Base-by-base conservation (phyloP, 2,797 vertebrate species). In the Crenichthys baileyi region DNA sequence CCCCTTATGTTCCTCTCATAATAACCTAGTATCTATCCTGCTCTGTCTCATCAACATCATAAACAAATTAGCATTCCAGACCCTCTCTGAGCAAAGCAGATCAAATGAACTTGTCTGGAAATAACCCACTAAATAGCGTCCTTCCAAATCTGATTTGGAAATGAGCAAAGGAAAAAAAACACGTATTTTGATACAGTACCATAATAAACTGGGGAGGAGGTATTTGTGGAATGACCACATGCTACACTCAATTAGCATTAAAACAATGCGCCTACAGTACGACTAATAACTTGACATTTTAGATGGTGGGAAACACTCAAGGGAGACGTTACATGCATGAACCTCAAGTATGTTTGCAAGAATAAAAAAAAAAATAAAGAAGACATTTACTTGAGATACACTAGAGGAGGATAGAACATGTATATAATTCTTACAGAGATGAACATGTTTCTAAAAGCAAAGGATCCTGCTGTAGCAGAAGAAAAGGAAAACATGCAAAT, bases 201-300 rank as follows among this genome's bases (percentile, higher is more conserved):
- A 83, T 83, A 86, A 89, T 86, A 85, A 85, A 83, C 67, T 75
- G 26, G 61, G 75, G 76, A 85, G 83, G 79, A 86, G 79, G 89
- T 80, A 92, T 94, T 87, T 77, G 53, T 76, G 90, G 91, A 90
- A 88, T 91, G 93, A 93, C 84, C 86, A 80, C 88, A 92, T 75
- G 88, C 87, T 91, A 73, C 72, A 90, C 83, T 90, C 87, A 90
- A 92, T 94, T 93, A 93, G 80, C 88, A 91, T 90, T 83, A 90
- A 94, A 92, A 95, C 91, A 95, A 94, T 87, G 89, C 79, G 80
- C 85, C 85, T 83, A 90, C 87, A 94, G 91, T 93, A 72, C 81
- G 80, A 85, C 77, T 60, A 80, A 20, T 46, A 77, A 81, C 77
- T 65, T 56, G 63, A 87, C 81, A 86, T 87, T 80, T 77, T 61